phyloP scores from a whole-genome alignment of 92 coral and sea anemone species.

The Actinostola sp. region DNA sequence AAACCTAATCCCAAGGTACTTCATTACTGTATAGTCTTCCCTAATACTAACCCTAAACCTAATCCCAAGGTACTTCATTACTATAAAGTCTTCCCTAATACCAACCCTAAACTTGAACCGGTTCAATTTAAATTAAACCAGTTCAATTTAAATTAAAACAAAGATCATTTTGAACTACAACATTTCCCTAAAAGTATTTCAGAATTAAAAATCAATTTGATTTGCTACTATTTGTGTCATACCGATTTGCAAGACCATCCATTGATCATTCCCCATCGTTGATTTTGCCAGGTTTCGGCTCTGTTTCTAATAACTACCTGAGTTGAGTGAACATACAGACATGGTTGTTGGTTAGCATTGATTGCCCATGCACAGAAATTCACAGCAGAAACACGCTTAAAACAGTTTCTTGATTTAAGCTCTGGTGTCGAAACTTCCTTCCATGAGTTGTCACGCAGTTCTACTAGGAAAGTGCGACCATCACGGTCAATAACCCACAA shows the following conservation, averaged over 20 bases:
- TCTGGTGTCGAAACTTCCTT: slow-evolving; percentile 74
- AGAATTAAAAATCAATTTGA: background rate
- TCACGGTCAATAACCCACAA: slow-evolving; percentile 88
- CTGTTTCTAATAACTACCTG: slow-evolving; percentile 82
- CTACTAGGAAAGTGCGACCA: slow-evolving; percentile 75
- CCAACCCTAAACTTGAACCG: too few relatives aligned
- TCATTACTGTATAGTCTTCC: too few relatives aligned
- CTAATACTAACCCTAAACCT: too few relatives aligned
- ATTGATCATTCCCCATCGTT: slow-evolving; percentile 83
- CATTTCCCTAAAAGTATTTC: too few relatives aligned
- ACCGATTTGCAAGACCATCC: slow-evolving; percentile 92
- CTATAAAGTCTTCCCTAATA: too few relatives aligned
- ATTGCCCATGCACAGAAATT: slow-evolving; percentile 96
- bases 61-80: too few relatives aligned
- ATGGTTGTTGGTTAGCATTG: slow-evolving; percentile 89
- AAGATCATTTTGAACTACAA: too few relatives aligned
- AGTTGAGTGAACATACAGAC: slow-evolving; percentile 80
- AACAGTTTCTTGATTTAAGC: slow-evolving; percentile 86
- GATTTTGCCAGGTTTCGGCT: slow-evolving; percentile 86
- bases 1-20: too few relatives aligned
- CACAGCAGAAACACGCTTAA: slow-evolving; percentile 89
- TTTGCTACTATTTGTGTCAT: slow-evolving; percentile 10
- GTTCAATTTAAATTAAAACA: too few relatives aligned
- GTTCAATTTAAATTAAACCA: too few relatives aligned
- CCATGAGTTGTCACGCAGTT: slow-evolving; percentile 81